A percentile compares a stretch with the other conserved stretches of the same genome.
These are phyloP conservation scores for Coregonus clupeaformis DNA, from an alignment of 2,113 vertebrate genomes.

Conservation along the genomic window DNA sequence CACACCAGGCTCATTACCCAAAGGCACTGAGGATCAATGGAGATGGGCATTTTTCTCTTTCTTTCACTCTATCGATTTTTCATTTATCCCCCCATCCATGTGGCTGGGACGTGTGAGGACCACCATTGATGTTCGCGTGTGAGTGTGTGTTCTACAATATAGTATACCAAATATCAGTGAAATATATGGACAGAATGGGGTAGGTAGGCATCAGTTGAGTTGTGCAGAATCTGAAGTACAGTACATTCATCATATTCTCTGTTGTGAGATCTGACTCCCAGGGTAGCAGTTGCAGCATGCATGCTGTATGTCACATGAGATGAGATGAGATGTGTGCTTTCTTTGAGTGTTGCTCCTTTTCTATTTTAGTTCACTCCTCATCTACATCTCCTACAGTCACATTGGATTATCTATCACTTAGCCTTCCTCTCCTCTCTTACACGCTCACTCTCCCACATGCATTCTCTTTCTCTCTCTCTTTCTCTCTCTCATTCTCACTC, in stretches of 20 bases:
- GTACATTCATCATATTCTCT: too few species aligned
- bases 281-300: background rate
- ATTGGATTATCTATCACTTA: background rate
- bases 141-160: conserved; percentile 8
- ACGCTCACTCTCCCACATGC: background rate
- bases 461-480: too few species aligned
- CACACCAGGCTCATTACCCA: conserved; percentile 61
- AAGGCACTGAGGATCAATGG: conserved; percentile 65
- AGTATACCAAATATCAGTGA: too few species aligned
- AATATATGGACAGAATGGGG: too few species aligned
- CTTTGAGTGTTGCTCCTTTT: background rate
- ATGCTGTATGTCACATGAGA: background rate
- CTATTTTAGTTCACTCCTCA: background rate
- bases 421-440: background rate
- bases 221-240: too few species aligned
- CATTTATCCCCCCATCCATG: conserved; percentile 61
- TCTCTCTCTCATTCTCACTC: too few species aligned
- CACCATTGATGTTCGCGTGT: conserved; percentile 29
- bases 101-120: background rate
- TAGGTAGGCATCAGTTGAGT: too few species aligned
- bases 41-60: conserved; percentile 63
- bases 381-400: background rate
- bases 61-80: conserved; percentile 72
- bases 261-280: background rate
- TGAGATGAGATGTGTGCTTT: background rate